These are phyloP conservation scores for Apus apus DNA, from an alignment of 2,113 vertebrate genomes.

Conservation along the genomic window DNA sequence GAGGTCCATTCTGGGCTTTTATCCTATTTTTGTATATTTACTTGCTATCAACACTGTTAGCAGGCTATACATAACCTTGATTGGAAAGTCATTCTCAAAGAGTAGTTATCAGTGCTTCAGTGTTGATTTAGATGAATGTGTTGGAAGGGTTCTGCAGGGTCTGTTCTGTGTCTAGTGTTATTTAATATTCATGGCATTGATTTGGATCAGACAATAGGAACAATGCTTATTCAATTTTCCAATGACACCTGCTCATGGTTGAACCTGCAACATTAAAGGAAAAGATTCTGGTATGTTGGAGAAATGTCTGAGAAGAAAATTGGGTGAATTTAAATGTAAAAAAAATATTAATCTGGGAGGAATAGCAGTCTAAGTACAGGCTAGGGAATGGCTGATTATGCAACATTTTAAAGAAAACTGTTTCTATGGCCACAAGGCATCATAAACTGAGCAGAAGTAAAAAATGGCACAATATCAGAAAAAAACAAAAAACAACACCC, in stretches of 20 bases:
- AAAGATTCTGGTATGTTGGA: background rate
- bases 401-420: background rate
- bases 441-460: background rate
- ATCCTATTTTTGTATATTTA: constrained; percentile 5
- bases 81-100: constrained; percentile 26
- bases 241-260: background rate
- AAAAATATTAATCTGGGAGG: background rate
- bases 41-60: background rate
- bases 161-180: background rate
- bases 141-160: background rate
- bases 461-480: background rate
- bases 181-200: constrained; percentile 43
- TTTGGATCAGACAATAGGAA: constrained; percentile 34
- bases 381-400: background rate
- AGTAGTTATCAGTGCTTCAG: background rate
- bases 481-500: accelerated
- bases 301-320: background rate
- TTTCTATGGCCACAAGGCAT: background rate
- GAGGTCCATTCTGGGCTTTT: constrained; percentile 10
- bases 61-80: background rate
- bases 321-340: background rate
- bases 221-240: background rate
- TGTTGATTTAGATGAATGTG: background rate
- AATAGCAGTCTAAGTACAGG: background rate
- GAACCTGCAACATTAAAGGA: background rate